Evolutionary conservation across 2,113 vertebrate genomes (phyloP), one percentile per base, ranked within the genome.

Genomic region (Sturnira hondurensis): DNA sequence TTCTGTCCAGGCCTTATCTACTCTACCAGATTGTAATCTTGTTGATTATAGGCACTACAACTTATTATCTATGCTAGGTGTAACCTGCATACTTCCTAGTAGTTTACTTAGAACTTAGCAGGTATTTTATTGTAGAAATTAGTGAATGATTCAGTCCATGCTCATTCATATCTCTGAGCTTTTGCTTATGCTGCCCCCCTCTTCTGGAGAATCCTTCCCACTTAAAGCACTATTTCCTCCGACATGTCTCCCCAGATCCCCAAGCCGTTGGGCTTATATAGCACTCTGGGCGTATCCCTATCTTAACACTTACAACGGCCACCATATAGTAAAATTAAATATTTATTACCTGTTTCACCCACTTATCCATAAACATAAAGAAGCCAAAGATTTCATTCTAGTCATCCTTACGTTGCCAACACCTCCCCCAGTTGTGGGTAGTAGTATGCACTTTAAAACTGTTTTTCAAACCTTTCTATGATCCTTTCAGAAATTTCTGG

Each of bases 401-500:
- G n/a, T 89, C 10, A 63, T 31, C 50, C 22, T 63, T 61, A 54
- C 38, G 38, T 91, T 82, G 73, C 15, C n/a, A 84, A n/a, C 45
- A 26, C 13, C n/a, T n/a, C 47, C 33, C n/a, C 41, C 61, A 26
- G 45, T 36, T 33, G 78, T 78, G 54, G 11, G 17, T 54, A 94
- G 89, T 33, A 58, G 33, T 9, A 50, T 9, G 80, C 9, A 67
- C 36, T 71, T 89, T 54, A 88, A 83, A 74, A 84, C 43, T 85
- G 19, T 28, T 88, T 96, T 36, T 56, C 38, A 73, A 54, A 92
- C 38, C 61, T 77, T 77, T 77, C 13, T 87, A 76, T 3, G 10
- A 22, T 86, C 24, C 56, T 20, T 86, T 91, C 45, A 58, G 74
- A 97, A 94, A 86, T 74, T 95, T 97, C 89, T 92, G 77, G 95